These are phyloP conservation scores for Drosophila glabriapex DNA, from an alignment of 2,888 invertebrate species.

Conservation along the genomic window DNA sequence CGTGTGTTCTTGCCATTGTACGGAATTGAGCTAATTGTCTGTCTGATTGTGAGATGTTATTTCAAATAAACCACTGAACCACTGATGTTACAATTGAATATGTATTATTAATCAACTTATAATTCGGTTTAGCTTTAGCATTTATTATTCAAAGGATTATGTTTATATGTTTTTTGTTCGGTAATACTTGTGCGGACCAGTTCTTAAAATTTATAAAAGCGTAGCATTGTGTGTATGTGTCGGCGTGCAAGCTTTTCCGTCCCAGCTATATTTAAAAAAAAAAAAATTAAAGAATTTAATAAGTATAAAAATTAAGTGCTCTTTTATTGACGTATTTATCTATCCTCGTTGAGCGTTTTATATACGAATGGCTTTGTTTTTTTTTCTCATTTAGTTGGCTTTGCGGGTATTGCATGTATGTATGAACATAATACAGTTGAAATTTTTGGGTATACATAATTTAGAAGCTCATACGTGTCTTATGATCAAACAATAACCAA, in stretches of 20 bases:
- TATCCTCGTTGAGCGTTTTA: slow-evolving; percentile 24
- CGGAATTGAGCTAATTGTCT: slow-evolving; percentile 24
- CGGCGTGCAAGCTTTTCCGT: slow-evolving; percentile 14
- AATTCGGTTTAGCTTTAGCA: slow-evolving; percentile 17
- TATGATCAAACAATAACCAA: slow-evolving; percentile 40
- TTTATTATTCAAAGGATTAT: slow-evolving; percentile 19
- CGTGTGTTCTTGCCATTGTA: slow-evolving; percentile 9
- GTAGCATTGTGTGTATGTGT: slow-evolving; percentile 27
- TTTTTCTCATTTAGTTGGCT: slow-evolving; percentile 14
- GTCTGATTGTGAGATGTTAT: slow-evolving; percentile 23
- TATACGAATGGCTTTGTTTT: slow-evolving; percentile 20
- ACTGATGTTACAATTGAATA: slow-evolving; percentile 11
- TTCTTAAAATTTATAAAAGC: slow-evolving; percentile 25
- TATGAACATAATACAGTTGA: slow-evolving; percentile 34
- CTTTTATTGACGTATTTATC: slow-evolving; percentile 29
- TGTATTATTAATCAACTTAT: slow-evolving; percentile 19
- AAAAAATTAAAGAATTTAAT: slow-evolving; percentile 23
- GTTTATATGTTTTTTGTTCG: slow-evolving; percentile 24
- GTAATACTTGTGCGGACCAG: slow-evolving; percentile 29
- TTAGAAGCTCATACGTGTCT: slow-evolving; percentile 40
- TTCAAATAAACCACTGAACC: slow-evolving; percentile 12
- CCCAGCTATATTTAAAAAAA: slow-evolving; percentile 22
- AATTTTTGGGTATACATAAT: slow-evolving; percentile 19
- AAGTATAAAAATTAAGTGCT: slow-evolving; percentile 30
- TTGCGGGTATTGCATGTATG: slow-evolving; percentile 9